These are phyloP conservation scores for Sebastiscus tertius DNA, from an alignment of 2,797 vertebrate species.

Conservation along the genomic window DNA sequence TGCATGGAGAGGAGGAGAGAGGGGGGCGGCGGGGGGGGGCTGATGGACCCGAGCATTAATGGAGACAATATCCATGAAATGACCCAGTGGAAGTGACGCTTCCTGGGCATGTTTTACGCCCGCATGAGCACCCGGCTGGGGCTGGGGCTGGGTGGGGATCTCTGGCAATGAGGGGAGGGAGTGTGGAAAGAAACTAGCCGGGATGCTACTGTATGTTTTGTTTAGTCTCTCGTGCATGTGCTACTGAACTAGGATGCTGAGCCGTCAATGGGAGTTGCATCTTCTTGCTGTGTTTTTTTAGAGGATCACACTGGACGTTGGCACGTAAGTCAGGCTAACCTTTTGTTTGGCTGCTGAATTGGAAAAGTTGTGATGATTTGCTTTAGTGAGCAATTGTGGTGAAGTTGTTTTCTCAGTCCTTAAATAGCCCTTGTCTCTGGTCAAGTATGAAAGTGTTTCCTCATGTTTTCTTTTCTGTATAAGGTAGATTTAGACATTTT, in stretches of 20 bases:
- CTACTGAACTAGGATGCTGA: slow-evolving; percentile 50
- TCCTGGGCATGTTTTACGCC: slow-evolving; percentile 77
- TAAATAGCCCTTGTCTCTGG: not conserved
- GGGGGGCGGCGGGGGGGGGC: slow-evolving; percentile 13
- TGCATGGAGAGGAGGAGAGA: slow-evolving; percentile 15
- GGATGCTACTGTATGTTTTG: slow-evolving; percentile 74
- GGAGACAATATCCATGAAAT: slow-evolving; percentile 73
- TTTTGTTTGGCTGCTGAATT: slow-evolving; percentile 19
- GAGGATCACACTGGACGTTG: slow-evolving; percentile 38
- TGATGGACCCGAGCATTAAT: slow-evolving; percentile 62
- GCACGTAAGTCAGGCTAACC: slow-evolving; percentile 65
- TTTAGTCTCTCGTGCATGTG: slow-evolving; percentile 71
- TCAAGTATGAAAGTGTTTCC: not conserved
- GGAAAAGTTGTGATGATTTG: slow-evolving; percentile 29
- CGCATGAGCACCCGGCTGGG: slow-evolving; percentile 66
- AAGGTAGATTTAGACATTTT: not conserved
- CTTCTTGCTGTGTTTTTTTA: slow-evolving; percentile 26
- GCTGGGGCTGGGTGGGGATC: slow-evolving; percentile 58
- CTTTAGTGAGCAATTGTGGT: not conserved
- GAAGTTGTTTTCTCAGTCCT: not conserved
- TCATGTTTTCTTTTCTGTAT: not conserved
- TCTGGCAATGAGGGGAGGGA: slow-evolving; percentile 43
- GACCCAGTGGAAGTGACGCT: slow-evolving; percentile 76
- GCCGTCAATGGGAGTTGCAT: slow-evolving; percentile 46
- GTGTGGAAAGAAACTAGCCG: slow-evolving; percentile 47